Base-by-base conservation (phyloP, 2,888 invertebrate genomes). In the Crematogaster levior region DNA sequence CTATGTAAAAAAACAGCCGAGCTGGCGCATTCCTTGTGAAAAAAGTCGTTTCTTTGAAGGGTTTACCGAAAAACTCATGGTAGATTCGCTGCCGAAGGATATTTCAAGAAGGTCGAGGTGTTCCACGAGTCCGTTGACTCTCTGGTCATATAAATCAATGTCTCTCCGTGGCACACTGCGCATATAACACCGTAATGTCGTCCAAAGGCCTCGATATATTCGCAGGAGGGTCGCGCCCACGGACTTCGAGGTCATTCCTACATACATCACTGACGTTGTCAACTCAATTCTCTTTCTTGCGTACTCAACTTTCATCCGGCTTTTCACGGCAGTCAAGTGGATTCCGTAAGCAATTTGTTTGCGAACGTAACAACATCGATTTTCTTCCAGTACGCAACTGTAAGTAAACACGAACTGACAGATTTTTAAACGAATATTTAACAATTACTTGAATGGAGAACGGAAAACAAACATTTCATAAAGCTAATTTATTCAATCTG, bases 131-230 rank as follows among this genome's bases (percentile, higher is more conserved):
- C 63, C 83, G 86, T 90, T 87, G 89, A 79, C 88, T 86, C 84
- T 84, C 80, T 83, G 84, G 83, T 86, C 77, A 68, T 88, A 91
- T 92, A 91, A 92, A 92, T 92, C 92, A 92, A 91, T 86, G 92
- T 92, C 92, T 82, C 89, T 90, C 88, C 88, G 77, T 83, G 88
- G 88, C 88, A 88, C 85, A 86, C 77, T 75, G 83, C 84, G 87
- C 90, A 89, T 91, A 91, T 89, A 91, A 85, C 87, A 90, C 85
- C 84, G 85, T 84, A 89, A 89, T 88, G 90, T 90, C 89, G 89
- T 88, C 89, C 88, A 85, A 89, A 86, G 85, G 81, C 85, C 89
- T 81, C 87, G 85, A 86, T 90, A 88, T 90, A 88, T 89, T 88
- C 84, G 85, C 84, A 48, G 82, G 84, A 87, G 86, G 91, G 90